Percentiles rank a stretch among this genome's conserved stretches.
Evolutionary conservation across 1,140 invertebrate species (phyloP).

Genomic region (Trichomalopsis sarcophagae): DNA sequence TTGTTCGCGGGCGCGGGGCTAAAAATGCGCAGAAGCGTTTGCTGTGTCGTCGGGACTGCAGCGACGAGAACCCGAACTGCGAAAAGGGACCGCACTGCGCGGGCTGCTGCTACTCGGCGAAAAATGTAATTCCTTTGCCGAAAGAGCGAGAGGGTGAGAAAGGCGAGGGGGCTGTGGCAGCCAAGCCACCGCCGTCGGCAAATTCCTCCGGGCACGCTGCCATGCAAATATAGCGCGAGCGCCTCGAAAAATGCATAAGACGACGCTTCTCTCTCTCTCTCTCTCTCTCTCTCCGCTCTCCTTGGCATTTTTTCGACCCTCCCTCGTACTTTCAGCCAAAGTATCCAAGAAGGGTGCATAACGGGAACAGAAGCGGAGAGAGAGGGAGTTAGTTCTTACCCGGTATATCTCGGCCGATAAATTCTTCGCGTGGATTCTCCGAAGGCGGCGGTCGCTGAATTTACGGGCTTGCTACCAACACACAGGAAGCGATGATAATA

Average conservation of each 20-base stretch:
- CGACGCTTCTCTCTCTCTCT: background rate
- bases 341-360: background rate
- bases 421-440: slow-evolving; percentile 29
- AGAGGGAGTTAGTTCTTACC: background rate
- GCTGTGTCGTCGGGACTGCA: background rate
- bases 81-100: background rate
- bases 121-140: slow-evolving; percentile 23
- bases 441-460: slow-evolving; percentile 2
- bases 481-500: slow-evolving; percentile 35
- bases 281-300: background rate
- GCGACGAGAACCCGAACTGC: background rate
- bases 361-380: background rate
- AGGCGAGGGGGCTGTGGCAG: background rate
- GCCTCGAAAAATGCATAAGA: slow-evolving; percentile 34
- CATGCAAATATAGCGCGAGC: slow-evolving; percentile 30
- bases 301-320: slow-evolving; percentile 1
- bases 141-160: background rate
- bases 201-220: slow-evolving; percentile 33
- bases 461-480: slow-evolving; percentile 6
- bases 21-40: slow-evolving; percentile 25
- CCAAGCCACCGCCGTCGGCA: background rate
- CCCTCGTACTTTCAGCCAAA: slow-evolving; percentile 12
- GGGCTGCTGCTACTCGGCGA: slow-evolving; percentile 19
- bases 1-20: background rate
- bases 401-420: slow-evolving; percentile 19